These are phyloP conservation scores for Meganola albula DNA, from an alignment of 2,888 invertebrate species.

Conservation along the genomic window DNA sequence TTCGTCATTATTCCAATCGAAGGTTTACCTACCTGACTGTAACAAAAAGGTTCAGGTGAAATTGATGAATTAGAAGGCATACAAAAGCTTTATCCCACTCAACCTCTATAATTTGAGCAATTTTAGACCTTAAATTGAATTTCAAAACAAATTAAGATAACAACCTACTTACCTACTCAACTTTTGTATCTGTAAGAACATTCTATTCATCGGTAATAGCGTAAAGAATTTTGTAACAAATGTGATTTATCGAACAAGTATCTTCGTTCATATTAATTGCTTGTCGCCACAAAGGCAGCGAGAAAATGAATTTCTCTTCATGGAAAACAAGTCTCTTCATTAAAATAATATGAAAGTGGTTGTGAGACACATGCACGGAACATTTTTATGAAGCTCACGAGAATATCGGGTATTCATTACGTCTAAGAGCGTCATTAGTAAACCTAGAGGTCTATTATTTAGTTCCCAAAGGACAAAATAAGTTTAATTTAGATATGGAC, in stretches of 20 bases:
- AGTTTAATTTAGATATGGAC: too few relatives aligned
- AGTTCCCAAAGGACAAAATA: too few relatives aligned
- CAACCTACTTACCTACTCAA: too few relatives aligned
- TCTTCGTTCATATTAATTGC: conserved; percentile 9
- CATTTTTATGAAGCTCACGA: conserved; percentile 4
- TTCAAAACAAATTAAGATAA: background rate
- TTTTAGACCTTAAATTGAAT: background rate
- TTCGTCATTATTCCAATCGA: too few relatives aligned
- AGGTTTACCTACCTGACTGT: too few relatives aligned
- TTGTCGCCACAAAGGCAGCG: conserved; percentile 12
- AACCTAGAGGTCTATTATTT: too few relatives aligned
- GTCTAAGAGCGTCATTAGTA: too few relatives aligned
- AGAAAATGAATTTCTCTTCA: conserved; percentile 12
- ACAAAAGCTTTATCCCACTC: background rate
- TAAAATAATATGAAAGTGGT: conserved; percentile 20
- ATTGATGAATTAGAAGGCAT: background rate
- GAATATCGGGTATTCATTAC: background rate
- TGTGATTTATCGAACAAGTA: background rate
- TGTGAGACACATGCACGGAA: conserved; percentile 7
- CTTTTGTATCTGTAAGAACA: too few relatives aligned
- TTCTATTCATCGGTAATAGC: too few relatives aligned
- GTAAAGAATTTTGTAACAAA: background rate
- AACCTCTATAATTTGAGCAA: background rate
- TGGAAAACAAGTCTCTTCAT: conserved; percentile 13
- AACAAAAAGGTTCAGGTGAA: background rate